A percentile compares a stretch with the other conserved stretches of the same genome.
Conservation (phyloP, 2,113 vertebrate species). For the Chunga burmeisteri region DNA sequence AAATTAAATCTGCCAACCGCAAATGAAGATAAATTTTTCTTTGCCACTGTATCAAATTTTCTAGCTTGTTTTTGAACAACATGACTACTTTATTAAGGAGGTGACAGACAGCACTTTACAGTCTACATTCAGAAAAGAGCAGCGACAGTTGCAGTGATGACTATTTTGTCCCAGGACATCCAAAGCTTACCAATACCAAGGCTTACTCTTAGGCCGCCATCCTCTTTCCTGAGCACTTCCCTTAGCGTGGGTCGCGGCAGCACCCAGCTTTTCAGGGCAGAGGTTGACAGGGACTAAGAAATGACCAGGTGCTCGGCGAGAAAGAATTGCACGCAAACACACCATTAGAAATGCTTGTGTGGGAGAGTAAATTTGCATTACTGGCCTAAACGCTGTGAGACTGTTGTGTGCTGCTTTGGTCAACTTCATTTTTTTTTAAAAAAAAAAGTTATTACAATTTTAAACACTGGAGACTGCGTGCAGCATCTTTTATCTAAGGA, state of each 20-base stretch:
- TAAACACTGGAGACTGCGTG: neutral
- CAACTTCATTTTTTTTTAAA: neutral
- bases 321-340: neutral
- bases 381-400: neutral
- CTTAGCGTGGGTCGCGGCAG: neutral
- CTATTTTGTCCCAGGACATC: neutral
- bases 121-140: neutral
- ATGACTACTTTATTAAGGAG: too few relatives aligned
- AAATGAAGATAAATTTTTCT: too few relatives aligned
- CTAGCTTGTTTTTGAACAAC: too few relatives aligned
- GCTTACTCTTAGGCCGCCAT: neutral
- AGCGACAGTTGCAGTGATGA: neutral
- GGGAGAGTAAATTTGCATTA: too few relatives aligned
- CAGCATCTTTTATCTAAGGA: neutral
- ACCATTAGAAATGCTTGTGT: accelerated
- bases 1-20: too few relatives aligned
- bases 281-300: neutral
- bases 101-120: neutral
- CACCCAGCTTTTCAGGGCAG: accelerated
- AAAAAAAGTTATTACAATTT: neutral
- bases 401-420: neutral
- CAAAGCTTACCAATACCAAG: too few relatives aligned
- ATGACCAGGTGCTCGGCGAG: neutral
- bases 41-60: too few relatives aligned
- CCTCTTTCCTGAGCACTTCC: accelerated